Evolutionary conservation across 2,888 invertebrate genomes (phyloP), one percentile per base, ranked within the genome.

Genomic region (Tinea trinotella): DNA sequence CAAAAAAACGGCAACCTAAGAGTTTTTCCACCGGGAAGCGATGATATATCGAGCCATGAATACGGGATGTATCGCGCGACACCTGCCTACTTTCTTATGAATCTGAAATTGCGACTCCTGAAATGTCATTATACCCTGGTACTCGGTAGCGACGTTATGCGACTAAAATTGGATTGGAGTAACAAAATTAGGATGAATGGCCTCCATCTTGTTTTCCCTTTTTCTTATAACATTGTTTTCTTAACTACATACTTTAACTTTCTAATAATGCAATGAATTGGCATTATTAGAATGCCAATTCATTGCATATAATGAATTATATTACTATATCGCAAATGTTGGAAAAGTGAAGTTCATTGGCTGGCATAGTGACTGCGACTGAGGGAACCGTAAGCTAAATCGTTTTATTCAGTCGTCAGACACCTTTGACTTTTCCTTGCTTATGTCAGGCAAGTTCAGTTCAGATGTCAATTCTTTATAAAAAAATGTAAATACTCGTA

Each of bases 31-130:
- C 19, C 53, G 53, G 40, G 50, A 55, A 19, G 65, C 67, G 70
- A 77, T 84, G 85, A 85, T 85, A 81, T 84, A 85, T 83, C 74
- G 77, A 76, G 63, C 75, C 71, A 84, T 85, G 85, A 85, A 85
- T 85, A 81, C 80, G 74, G 69, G 77, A 85, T 84, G 80, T 71
- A 69, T 67, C 67, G 54, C 48, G 76, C 72, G 77, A 78, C 80
- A 80, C 78, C 82, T 78, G 79, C 72, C 68, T 64, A 70, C 70
- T 68, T 70, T 69, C 77, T 79, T 79, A 78, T 80, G 82, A 77
- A 82, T 80, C 76, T 71, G 67, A 74, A 76, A 79, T 78, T 74
- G 72, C 72, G 70, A 68, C 52, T 71, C 70, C 62, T 65, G 63
- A 67, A 70, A 69, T 66, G 71, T 74, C 73, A 72, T 73, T 72